A percentile compares a stretch with the other conserved stretches of the same genome.
These are phyloP conservation scores for Diplodus puntazzo DNA, from an alignment of 2,797 vertebrate genomes.

Conservation along the genomic window DNA sequence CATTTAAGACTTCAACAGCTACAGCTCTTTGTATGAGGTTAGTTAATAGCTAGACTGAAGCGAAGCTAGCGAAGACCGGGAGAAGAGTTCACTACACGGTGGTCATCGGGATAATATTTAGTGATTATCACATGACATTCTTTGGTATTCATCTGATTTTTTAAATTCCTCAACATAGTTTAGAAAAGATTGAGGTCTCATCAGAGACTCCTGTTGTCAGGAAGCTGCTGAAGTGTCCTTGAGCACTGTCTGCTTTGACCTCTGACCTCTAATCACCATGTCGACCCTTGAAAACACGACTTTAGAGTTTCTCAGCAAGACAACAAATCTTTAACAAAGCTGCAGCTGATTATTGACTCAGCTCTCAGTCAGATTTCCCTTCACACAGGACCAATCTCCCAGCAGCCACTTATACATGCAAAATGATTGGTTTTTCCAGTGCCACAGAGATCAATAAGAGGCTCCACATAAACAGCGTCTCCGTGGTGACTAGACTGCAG, in stretches of 20 bases:
- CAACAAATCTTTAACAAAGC: not conserved
- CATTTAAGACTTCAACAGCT: too few species aligned
- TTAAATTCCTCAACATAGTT: not conserved
- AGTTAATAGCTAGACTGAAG: too few species aligned
- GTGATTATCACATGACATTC: too few species aligned
- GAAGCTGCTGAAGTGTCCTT: not conserved
- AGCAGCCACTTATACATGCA: slow-evolving; percentile 37
- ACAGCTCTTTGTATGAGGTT: too few species aligned
- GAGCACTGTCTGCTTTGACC: not conserved
- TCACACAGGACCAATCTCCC: not conserved
- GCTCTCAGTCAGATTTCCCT: not conserved
- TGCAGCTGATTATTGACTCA: not conserved
- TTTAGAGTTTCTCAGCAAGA: not conserved
- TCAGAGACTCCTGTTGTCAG: not conserved
- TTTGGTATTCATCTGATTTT: too few species aligned
- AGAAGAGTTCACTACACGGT: too few species aligned
- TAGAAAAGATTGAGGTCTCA: not conserved
- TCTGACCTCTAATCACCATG: not conserved
- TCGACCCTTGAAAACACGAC: not conserved
- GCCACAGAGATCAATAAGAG: slow-evolving; percentile 64
- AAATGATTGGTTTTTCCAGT: slow-evolving; percentile 52
- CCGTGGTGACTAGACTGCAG: slow-evolving; percentile 66
- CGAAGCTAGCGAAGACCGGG: too few species aligned
- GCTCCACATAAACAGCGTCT: slow-evolving; percentile 76
- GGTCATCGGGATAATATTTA: too few species aligned